A percentile compares a stretch with the other conserved stretches of the same genome.
phyloP scores from a whole-genome alignment of 2,797 vertebrate genomes.

The Vireo griseus region DNA sequence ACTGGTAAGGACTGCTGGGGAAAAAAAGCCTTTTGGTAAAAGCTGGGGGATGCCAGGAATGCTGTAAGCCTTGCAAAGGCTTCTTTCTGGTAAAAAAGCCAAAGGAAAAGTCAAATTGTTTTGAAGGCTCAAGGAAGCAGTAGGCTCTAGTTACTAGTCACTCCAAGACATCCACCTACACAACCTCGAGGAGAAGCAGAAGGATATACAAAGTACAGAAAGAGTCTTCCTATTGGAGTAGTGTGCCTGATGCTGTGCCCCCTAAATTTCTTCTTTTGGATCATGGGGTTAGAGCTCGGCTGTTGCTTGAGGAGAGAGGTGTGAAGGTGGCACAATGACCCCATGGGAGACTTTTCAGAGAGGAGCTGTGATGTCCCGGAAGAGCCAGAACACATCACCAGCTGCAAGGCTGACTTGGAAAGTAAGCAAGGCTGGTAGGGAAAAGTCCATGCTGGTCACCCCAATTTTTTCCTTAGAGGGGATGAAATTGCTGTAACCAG shows the following conservation, averaged over 20 bases:
- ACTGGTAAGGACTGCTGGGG: not conserved
- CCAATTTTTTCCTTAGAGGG: not conserved
- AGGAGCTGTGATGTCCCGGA: not conserved
- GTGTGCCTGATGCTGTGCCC: not conserved
- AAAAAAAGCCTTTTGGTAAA: constrained; percentile 1
- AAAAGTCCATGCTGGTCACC: not conserved
- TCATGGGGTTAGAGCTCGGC: not conserved
- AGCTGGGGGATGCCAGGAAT: not conserved
- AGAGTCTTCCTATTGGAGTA: not conserved
- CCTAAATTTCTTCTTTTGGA: not conserved
- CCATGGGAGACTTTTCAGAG: not conserved
- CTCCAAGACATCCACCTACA: not conserved
- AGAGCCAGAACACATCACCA: accelerated
- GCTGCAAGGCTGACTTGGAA: not conserved
- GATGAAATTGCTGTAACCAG: not conserved
- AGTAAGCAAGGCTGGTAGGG: not conserved
- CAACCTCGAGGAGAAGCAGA: not conserved
- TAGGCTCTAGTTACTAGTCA: not conserved
- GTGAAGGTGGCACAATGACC: not conserved
- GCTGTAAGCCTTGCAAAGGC: not conserved
- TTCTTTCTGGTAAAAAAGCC: not conserved
- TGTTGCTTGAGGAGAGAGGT: not conserved
- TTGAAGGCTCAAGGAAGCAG: not conserved
- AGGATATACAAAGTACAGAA: not conserved
- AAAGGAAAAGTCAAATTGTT: not conserved